Evolutionary conservation across 1,140 invertebrate genomes (phyloP).

Genomic region (Drosophila sulfurigaster): DNA sequence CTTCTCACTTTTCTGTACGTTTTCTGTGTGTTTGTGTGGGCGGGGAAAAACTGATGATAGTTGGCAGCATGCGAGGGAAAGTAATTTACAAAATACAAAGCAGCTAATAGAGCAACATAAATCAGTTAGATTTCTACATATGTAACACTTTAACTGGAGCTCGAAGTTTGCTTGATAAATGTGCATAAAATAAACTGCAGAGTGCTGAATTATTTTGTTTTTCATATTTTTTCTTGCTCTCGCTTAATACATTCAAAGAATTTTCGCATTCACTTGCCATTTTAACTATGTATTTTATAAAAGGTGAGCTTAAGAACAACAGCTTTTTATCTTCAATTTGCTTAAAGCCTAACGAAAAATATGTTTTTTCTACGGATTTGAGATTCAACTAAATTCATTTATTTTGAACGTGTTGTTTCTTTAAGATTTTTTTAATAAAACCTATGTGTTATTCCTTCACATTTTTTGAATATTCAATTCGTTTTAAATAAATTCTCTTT

Average conservation of each 20-base stretch:
- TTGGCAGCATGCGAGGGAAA: slow-evolving; percentile 24
- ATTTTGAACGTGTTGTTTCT: too few species aligned
- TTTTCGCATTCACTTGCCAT: too few species aligned
- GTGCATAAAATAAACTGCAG: not conserved
- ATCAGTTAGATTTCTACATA: slow-evolving; percentile 30
- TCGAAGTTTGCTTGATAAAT: slow-evolving; percentile 10
- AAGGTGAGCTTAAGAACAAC: too few species aligned
- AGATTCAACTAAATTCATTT: too few species aligned
- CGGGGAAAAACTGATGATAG: slow-evolving; percentile 20
- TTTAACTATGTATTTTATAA: too few species aligned
- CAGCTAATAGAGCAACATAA: slow-evolving; percentile 38
- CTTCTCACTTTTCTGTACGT: not conserved
- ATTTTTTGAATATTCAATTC: too few species aligned
- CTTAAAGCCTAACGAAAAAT: too few species aligned
- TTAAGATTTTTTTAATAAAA: too few species aligned
- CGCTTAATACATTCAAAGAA: not conserved
- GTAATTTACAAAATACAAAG: slow-evolving; percentile 30
- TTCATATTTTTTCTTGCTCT: slow-evolving; percentile 10
- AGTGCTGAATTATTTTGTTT: slow-evolving; percentile 12
- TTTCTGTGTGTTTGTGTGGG: not conserved
- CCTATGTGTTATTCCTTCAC: too few species aligned
- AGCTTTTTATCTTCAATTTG: too few species aligned
- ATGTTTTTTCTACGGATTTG: too few species aligned
- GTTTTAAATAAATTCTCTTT: too few species aligned
- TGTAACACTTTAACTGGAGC: not conserved